A percentile compares a stretch with the other conserved stretches of the same genome.
Evolutionary conservation across 2,113 vertebrate genomes (phyloP).

Genomic region (Ploceus nigricollis): DNA sequence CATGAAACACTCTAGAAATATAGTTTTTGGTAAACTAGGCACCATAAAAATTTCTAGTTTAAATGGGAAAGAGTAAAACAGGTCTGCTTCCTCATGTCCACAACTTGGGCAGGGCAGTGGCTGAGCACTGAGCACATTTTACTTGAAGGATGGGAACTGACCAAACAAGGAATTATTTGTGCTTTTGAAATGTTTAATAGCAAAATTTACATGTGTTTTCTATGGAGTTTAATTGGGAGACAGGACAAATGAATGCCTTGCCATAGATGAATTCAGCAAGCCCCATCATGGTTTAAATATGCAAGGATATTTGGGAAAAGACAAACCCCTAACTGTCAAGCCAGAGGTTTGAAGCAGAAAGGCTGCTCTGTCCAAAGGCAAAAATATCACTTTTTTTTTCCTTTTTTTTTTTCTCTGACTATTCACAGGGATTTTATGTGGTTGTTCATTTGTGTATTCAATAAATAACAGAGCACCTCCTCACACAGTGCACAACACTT

Average conservation of each 20-base stretch:
- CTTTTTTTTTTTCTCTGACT: background rate
- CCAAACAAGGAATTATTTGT: background rate
- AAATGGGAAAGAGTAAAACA: background rate
- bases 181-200: background rate
- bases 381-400: background rate
- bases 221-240: slow-evolving; percentile 1
- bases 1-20: background rate
- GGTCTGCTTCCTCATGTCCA: background rate
- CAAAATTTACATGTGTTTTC: background rate
- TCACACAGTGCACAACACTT: background rate
- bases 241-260: background rate
- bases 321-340: background rate
- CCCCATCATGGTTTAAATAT: slow-evolving; percentile 35
- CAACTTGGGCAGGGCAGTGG: background rate
- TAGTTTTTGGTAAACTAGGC: background rate
- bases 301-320: slow-evolving; percentile 46
- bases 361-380: background rate
- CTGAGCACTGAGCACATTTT: background rate
- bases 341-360: background rate
- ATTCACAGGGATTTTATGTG: background rate
- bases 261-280: slow-evolving; percentile 32
- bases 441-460: background rate
- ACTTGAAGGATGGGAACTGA: background rate
- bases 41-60: background rate
- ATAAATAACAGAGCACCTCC: slow-evolving; percentile 16